Evolutionary conservation across 2,888 invertebrate genomes (phyloP), one percentile per base, ranked within the genome.

Genomic region (Koerneria pararmatus): DNA sequence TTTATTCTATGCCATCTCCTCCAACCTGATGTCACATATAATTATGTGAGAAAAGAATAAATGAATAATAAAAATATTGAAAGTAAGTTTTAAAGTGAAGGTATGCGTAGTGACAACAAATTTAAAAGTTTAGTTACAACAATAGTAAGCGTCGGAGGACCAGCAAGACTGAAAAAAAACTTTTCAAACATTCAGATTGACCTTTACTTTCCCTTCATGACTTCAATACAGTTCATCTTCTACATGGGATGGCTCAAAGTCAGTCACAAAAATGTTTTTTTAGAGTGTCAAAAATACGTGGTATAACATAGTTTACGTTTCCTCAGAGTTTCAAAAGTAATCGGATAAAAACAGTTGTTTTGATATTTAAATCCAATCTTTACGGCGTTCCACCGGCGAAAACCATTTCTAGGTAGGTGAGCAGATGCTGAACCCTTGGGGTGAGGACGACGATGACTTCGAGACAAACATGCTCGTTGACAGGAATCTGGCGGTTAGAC

Each of bases 191-290:
- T 69, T 53, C 68, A 76, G 73, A 69, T 77, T 49, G 77, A 77
- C 60, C 51, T 74, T 19, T 58, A 71, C 35, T 76, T 79, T 56
- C 79, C 79, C 15, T 70, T 77, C 62, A 77, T 80, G 76, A 76
- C 78, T 22, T 67, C 71, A 31, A 72, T 80, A 27, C 78, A 80
- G 68, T 75, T 78, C 51, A 64, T 77, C 15, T 69, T 78, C 46
- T 75, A 76, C 49, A 75, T 77, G 70, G 79, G 79, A 6, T 80
- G 79, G 79, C 70, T 80, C 41, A 80, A 80, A 65, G 78, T 75
- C 15, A 19, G 57, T 11, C 2, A 2, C 32, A 22, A 57, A n/a
- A 5, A 57, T 58, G 15, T 35, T 32, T 24, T 2, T 22, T 37
- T 22, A 19, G 2, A 53, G 2, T 24, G 24, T 24, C n/a, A 53